phyloP scores from a whole-genome alignment of 2,113 vertebrate species.

The Nibea coibor region DNA sequence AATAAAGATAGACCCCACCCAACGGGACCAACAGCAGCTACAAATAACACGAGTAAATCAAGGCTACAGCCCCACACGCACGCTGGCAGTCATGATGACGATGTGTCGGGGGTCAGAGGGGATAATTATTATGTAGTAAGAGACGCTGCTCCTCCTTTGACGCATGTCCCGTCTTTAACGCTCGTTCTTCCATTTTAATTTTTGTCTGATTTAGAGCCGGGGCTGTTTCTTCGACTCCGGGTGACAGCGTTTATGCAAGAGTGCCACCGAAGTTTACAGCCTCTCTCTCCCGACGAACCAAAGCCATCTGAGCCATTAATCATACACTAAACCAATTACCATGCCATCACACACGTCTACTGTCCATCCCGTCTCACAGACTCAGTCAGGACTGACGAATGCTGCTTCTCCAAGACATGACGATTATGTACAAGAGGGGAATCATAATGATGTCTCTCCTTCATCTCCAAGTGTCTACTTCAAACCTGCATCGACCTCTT shows the following conservation, averaged over 20 bases:
- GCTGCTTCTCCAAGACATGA: conserved; percentile 15
- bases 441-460: conserved; percentile 8
- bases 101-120: conserved; percentile 39
- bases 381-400: conserved; percentile 16
- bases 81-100: conserved; percentile 35
- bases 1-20: conserved; percentile 76
- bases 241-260: conserved; percentile 53
- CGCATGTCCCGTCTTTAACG: conserved; percentile 15
- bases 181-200: conserved; percentile 17
- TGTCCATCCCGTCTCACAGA: conserved; percentile 47
- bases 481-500: conserved; percentile 12
- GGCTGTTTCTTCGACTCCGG: neutral
- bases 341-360: conserved; percentile 49
- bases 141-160: conserved; percentile 30
- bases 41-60: conserved; percentile 75
- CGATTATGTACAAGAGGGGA: conserved; percentile 26
- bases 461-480: neutral
- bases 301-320: conserved; percentile 64
- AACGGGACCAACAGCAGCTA: conserved; percentile 56
- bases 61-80: conserved; percentile 25
- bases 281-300: conserved; percentile 51
- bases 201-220: conserved; percentile 31
- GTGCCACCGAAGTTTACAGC: conserved; percentile 56
- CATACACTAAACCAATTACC: conserved; percentile 72
- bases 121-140: conserved; percentile 36